Base-by-base conservation (phyloP, 2,888 invertebrate species). In the Diarsia dahlii region DNA sequence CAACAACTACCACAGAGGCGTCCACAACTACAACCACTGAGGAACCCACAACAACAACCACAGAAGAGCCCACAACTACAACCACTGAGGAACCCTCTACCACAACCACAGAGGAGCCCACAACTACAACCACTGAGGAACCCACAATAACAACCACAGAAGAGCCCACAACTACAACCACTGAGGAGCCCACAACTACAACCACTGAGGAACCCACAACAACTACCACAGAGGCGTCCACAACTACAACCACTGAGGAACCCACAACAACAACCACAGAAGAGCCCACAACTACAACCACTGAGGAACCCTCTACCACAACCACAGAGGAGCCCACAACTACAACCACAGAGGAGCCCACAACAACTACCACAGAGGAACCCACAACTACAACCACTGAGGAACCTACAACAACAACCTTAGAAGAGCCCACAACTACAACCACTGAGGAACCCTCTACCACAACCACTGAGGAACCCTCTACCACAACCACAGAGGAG, bases 61-160 rank as follows among this genome's bases (percentile, higher is more conserved):
- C 39, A 8, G 62, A 71, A 1, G 69, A 23, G 50, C 28, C 76
- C 0, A 76, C 81, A 1, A 74, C 78, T 0, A 9, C 1, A 8
- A 23, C 70, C 0, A 62, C 70, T 20, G 56, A 66, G 12, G 72
- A 4, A 13, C 18, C 76, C 0, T n/a, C 74, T 1, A 84, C 81
- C 0, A 20, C 62, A 10, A 74, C 76, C 2, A 34, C 65, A 2
- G 64, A 58, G 23, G n/a, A 48, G 0, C 46, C 46, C 5, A 60
- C 65, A 1, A 71, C 75, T 0, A 78, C 78, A 8, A 39, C 39
- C 1, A 39, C 39, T 6, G 54, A 0, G 73, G 78, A 5, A 2
- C 71, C 77, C 8, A 46, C 65, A 39, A 39, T 6, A 5, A 39
- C 39, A 5, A 39, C 39, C 4, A 39, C 39, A 5, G 39, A 39